A percentile compares a stretch with the other conserved stretches of the same genome.
These are phyloP conservation scores for Arge pagana DNA, from an alignment of 2,888 invertebrate species.

Conservation along the genomic window DNA sequence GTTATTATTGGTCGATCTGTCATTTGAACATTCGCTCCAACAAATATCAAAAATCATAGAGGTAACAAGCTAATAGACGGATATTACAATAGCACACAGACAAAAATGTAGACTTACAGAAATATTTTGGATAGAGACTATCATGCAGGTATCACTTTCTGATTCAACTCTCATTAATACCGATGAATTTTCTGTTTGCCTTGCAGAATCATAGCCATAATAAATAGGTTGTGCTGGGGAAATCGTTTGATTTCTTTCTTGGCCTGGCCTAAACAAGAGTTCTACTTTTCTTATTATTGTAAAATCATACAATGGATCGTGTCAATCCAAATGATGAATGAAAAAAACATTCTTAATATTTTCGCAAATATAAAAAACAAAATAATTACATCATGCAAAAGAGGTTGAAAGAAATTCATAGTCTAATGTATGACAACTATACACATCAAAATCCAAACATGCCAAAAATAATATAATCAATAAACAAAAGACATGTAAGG, in stretches of 20 bases:
- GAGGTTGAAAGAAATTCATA: no score
- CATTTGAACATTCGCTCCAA: not conserved
- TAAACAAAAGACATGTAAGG: no score
- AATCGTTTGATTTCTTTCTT: slow-evolving; percentile 43
- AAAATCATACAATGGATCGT: slow-evolving; percentile 18
- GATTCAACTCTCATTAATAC: slow-evolving; percentile 71
- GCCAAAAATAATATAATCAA: no score
- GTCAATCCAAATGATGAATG: not conserved
- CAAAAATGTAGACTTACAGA: slow-evolving; percentile 61
- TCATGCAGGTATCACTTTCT: slow-evolving; percentile 71
- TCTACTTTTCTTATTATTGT: slow-evolving; percentile 8
- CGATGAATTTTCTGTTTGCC: slow-evolving; percentile 53
- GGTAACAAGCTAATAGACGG: no score
- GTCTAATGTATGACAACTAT: no score
- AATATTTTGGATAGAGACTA: slow-evolving; percentile 78
- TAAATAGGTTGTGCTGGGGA: slow-evolving; percentile 67
- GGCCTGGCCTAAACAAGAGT: slow-evolving; percentile 39
- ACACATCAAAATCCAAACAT: no score
- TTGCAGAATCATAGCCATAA: slow-evolving; percentile 65
- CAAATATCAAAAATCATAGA: slow-evolving; percentile 3
- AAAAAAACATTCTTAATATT: no score
- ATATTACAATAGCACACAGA: slow-evolving; percentile 9
- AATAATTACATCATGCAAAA: no score
- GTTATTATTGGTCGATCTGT: not conserved
- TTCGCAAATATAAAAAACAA: no score